These are phyloP conservation scores for Papilio polyxenes DNA, from an alignment of 1,140 invertebrate genomes.

Conservation along the genomic window DNA sequence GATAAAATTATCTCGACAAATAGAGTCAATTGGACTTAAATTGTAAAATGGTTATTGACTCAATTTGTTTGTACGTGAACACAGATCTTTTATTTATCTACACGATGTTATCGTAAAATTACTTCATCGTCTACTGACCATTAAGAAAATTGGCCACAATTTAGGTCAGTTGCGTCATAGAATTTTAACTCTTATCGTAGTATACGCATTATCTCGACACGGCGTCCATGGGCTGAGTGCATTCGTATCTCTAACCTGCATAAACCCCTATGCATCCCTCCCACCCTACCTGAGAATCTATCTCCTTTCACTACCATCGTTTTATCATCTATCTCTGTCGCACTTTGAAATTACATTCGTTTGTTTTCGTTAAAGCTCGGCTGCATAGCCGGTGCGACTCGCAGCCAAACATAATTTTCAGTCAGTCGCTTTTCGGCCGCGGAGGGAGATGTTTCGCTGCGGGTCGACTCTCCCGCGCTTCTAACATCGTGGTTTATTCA, in stretches of 20 bases:
- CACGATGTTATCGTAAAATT: slow-evolving; percentile 57
- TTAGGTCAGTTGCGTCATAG: slow-evolving; percentile 59
- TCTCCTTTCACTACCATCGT: slow-evolving; percentile 54
- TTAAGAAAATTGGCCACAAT: slow-evolving; percentile 62
- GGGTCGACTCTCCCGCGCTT: slow-evolving; percentile 58
- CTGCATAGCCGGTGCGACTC: slow-evolving; percentile 72
- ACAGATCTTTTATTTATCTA: slow-evolving; percentile 45
- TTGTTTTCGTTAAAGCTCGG: slow-evolving; percentile 73
- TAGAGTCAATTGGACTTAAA: slow-evolving; percentile 29
- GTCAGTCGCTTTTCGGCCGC: slow-evolving; percentile 69
- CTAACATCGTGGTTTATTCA: slow-evolving; percentile 63
- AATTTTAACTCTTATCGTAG: slow-evolving; percentile 49
- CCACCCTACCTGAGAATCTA: slow-evolving; percentile 64
- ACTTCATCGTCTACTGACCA: slow-evolving; percentile 57
- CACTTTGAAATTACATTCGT: slow-evolving; percentile 73
- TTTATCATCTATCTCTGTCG: slow-evolving; percentile 57
- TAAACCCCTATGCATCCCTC: slow-evolving; percentile 67
- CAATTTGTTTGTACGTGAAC: slow-evolving; percentile 38
- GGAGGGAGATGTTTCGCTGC: slow-evolving; percentile 60
- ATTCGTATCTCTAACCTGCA: slow-evolving; percentile 66
- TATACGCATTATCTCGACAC: slow-evolving; percentile 32
- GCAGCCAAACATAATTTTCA: slow-evolving; percentile 68
- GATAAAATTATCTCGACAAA: slow-evolving; percentile 33
- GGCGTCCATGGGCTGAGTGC: slow-evolving; percentile 61
- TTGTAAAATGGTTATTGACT: slow-evolving; percentile 16